Conservation (phyloP, 2,888 invertebrate genomes). For the Drosophila affinis region DNA sequence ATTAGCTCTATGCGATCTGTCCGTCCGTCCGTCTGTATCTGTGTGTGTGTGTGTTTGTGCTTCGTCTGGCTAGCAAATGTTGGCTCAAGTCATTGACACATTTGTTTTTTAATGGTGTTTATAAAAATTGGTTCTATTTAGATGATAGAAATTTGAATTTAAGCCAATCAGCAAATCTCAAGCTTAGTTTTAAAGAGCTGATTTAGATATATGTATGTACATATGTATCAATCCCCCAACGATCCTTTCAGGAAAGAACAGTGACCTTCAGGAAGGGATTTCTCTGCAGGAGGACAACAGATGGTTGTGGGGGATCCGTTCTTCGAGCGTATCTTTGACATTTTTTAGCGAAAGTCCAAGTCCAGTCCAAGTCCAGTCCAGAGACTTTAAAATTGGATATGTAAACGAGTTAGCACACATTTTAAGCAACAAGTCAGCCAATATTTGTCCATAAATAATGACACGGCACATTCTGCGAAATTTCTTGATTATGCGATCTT, state of each 20-base stretch:
- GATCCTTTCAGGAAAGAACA: too few species aligned
- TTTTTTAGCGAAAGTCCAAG: too few species aligned
- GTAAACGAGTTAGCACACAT: not conserved
- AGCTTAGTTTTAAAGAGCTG: not conserved
- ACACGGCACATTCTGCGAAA: constrained; percentile 16
- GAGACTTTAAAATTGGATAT: not conserved
- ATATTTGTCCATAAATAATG: constrained; percentile 35
- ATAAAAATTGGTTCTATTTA: not conserved
- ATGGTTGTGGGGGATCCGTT: too few species aligned
- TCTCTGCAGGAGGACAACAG: too few species aligned
- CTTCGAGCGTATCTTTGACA: too few species aligned
- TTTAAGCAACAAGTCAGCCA: not conserved
- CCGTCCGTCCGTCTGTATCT: not conserved
- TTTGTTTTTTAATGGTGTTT: constrained; percentile 2
- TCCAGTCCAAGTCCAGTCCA: too few species aligned
- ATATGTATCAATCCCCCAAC: too few species aligned
- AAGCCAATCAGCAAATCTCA: not conserved
- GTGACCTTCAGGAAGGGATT: too few species aligned
- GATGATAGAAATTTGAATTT: not conserved
- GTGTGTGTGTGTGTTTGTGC: not conserved
- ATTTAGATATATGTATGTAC: too few species aligned
- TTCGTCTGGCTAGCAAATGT: constrained; percentile 14
- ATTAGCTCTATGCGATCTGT: not conserved
- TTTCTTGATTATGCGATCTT: not conserved
- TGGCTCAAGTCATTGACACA: constrained; percentile 37